A percentile compares a stretch with the other conserved stretches of the same genome.
Conservation (phyloP, 2,113 vertebrate genomes). For the Chamaea fasciata region DNA sequence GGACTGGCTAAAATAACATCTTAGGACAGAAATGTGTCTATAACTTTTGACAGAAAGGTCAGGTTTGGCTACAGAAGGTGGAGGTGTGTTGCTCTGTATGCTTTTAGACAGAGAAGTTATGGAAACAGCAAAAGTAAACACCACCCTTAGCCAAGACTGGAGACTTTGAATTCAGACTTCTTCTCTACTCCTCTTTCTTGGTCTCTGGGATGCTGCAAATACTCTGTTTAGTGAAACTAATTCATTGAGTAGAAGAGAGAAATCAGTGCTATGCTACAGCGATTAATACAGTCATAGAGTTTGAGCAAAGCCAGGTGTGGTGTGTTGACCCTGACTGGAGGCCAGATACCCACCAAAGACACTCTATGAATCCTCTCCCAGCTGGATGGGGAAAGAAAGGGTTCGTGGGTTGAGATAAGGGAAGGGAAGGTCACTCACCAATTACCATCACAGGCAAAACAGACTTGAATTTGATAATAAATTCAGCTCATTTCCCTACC, state of each 20-base stretch:
- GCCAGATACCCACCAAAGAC: background rate
- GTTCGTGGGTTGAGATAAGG: background rate
- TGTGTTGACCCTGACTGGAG: background rate
- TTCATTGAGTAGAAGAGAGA: background rate
- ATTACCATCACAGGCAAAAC: rapidly evolving
- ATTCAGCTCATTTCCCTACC: background rate
- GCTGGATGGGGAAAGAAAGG: rapidly evolving
- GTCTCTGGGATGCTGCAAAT: background rate
- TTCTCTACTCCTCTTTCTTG: background rate
- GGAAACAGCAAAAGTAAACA: background rate
- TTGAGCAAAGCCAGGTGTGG: background rate
- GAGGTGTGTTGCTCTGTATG: background rate
- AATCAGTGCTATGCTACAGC: background rate
- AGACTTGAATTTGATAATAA: background rate
- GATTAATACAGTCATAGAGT: background rate
- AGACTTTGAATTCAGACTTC: background rate
- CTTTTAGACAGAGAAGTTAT: background rate
- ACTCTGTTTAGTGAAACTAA: background rate
- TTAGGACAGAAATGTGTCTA: background rate
- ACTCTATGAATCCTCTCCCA: background rate
- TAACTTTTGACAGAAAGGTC: background rate
- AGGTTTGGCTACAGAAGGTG: background rate
- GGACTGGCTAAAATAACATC: background rate
- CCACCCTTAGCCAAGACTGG: background rate
- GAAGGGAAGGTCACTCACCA: background rate